A percentile compares a stretch with the other conserved stretches of the same genome.
These are phyloP conservation scores for Coranthus polyacanthus DNA, from an alignment of 2,797 vertebrate species.

Conservation along the genomic window DNA sequence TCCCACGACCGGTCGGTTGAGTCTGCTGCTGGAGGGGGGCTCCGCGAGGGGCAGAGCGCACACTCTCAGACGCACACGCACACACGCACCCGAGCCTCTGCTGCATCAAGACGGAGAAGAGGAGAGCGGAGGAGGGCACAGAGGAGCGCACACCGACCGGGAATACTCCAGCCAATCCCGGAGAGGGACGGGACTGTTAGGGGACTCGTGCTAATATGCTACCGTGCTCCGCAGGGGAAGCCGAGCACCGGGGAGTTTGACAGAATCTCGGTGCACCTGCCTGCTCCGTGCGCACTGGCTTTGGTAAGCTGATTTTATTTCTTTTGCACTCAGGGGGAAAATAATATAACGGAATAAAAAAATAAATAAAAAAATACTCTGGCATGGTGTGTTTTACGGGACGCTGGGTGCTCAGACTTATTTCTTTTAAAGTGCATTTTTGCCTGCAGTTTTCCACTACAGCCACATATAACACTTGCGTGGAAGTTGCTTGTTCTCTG, in stretches of 20 bases:
- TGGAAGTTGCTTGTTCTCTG: constrained; percentile 48
- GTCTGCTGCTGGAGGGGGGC: constrained; percentile 64
- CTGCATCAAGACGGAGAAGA: constrained; percentile 71
- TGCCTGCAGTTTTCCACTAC: constrained; percentile 20
- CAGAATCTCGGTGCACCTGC: constrained; percentile 77
- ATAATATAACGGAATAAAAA: background rate
- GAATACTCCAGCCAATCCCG: constrained; percentile 61
- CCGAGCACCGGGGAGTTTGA: constrained; percentile 71
- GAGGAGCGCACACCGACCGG: constrained; percentile 53
- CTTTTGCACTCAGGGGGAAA: constrained; percentile 13
- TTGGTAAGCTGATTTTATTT: constrained; percentile 74
- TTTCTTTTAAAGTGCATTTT: constrained; percentile 14
- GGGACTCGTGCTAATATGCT: constrained; percentile 74
- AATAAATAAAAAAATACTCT: constrained; percentile 22
- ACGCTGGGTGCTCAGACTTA: constrained; percentile 22
- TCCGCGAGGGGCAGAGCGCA: constrained; percentile 49
- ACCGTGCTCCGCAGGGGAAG: constrained; percentile 60
- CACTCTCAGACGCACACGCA: constrained; percentile 31
- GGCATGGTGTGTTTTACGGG: constrained; percentile 6
- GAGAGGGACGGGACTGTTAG: constrained; percentile 56
- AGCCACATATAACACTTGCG: constrained; percentile 15
- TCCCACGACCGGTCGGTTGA: constrained; percentile 75
- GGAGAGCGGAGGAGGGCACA: constrained; percentile 59
- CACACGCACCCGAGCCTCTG: constrained; percentile 50
- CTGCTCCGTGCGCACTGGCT: constrained; percentile 72